A percentile compares a stretch with the other conserved stretches of the same genome.
Evolutionary conservation across 2,888 invertebrate genomes (phyloP).

Genomic region (Conchocele bisecta): DNA sequence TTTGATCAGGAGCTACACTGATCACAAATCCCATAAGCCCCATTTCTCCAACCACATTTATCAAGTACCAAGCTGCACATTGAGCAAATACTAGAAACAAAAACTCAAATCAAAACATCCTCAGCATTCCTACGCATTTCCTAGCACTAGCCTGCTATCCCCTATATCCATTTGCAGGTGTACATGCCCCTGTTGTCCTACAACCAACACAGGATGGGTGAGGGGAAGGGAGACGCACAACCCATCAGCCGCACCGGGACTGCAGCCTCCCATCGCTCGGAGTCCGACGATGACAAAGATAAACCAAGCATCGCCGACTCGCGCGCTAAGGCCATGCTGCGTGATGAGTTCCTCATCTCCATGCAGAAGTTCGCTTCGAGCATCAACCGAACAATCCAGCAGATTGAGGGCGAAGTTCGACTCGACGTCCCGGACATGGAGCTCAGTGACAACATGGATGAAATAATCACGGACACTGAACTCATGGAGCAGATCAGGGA

Average conservation of each 20-base stretch:
- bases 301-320: conserved; percentile 74
- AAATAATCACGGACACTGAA: conserved; percentile 78
- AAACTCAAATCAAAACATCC: no score
- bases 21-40: no score
- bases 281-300: conserved; percentile 49
- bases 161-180: conserved; percentile 76
- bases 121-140: no score
- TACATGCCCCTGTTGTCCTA: conserved; percentile 82
- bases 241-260: conserved; percentile 66
- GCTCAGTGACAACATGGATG: conserved; percentile 80
- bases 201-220: conserved; percentile 78
- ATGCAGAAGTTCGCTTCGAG: conserved; percentile 84
- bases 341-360: conserved; percentile 84
- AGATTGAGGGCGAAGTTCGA: conserved; percentile 89
- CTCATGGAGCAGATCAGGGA: conserved; percentile 84
- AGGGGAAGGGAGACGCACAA: conserved; percentile 48
- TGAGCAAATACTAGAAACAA: no score
- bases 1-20: no score
- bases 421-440: conserved; percentile 78
- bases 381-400: conserved; percentile 88
- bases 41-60: no score
- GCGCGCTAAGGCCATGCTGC: conserved; percentile 80
- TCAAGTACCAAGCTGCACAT: no score
- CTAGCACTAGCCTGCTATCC: no score
- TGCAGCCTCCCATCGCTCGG: conserved; percentile 50